Percentiles rank a stretch among this genome's conserved stretches.
phyloP scores from a whole-genome alignment of 2,888 invertebrate species.

The Elysia crispata region DNA sequence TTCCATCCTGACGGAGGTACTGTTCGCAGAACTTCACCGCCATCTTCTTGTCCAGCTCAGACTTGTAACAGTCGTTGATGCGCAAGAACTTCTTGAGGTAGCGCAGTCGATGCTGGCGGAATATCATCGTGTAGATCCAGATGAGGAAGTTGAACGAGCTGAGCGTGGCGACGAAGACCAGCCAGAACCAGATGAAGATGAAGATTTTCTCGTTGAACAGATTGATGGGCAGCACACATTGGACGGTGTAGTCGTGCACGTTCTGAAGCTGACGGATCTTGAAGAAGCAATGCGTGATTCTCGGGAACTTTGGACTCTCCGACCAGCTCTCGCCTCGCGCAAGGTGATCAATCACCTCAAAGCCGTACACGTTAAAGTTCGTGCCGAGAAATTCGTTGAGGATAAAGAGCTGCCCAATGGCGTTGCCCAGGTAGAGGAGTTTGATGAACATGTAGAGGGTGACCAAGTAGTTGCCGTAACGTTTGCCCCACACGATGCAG shows the following conservation, averaged over 20 bases:
- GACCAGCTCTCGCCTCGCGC: conserved; percentile 76
- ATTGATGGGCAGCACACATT: conserved; percentile 77
- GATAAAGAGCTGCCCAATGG: conserved; percentile 78
- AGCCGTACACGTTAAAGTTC: conserved; percentile 77
- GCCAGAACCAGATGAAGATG: conserved; percentile 80
- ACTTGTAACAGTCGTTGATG: conserved; percentile 72
- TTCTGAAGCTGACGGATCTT: conserved; percentile 78
- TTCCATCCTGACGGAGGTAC: conserved; percentile 76
- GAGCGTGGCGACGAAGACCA: conserved; percentile 78
- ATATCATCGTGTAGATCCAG: conserved; percentile 76
- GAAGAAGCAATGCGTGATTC: conserved; percentile 77
- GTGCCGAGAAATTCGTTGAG: conserved; percentile 79
- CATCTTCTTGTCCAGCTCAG: conserved; percentile 73
- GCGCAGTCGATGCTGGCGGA: conserved; percentile 70
- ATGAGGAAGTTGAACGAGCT: conserved; percentile 77
- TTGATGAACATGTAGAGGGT: conserved; percentile 78
- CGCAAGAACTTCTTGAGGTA: conserved; percentile 74
- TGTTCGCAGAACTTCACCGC: conserved; percentile 74
- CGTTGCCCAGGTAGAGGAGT: conserved; percentile 77
- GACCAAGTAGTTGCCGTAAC: conserved; percentile 79
- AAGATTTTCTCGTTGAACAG: conserved; percentile 76
- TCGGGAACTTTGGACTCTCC: conserved; percentile 75
- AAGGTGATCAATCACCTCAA: conserved; percentile 78
- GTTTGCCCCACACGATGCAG: conserved; percentile 76
- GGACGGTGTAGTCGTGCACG: conserved; percentile 78